Base-by-base conservation (phyloP, 1,140 invertebrate genomes). In the Drosophila bifasciata region DNA sequence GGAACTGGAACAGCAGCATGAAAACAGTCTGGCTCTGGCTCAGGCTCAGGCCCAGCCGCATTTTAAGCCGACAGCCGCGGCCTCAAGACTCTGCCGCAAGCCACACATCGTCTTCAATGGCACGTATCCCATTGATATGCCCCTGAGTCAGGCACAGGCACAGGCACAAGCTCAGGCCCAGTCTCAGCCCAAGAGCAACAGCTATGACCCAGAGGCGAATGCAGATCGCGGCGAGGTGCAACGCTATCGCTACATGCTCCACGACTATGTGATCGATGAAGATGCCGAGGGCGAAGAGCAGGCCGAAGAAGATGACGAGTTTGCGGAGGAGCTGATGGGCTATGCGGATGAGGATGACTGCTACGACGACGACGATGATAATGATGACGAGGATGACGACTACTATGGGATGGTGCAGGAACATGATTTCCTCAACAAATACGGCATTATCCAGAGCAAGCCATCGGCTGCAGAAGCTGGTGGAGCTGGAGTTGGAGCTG, bases 41-140 rank as follows among this genome's bases (percentile, higher is more conserved):
- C 43, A 51, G 52, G 40, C 62, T 0, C 43, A 51, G 32, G 51
- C 62, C n/a, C 61, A 40, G 41, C 36, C 50, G 8, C 32, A 41
- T 5, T 28, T 25, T 3, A 51, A 19, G n/a, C 3, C 32, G 1
- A 5, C 32, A 11, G 11, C 32, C 11, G 32, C 11, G 11, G 11
- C 32, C 32, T 13, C 32, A 5, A 36, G 32, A 11, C 55, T 56
- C 2, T 32, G 23, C 25, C 53, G 45, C 7, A 79, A 88, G 45
- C 69, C 83, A 3, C 83, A 91, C 25, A 91, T 91, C 41, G 93
- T 97, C 40, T 97, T 96, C 85, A 95, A 96, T 52, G 96, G 96
- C 32, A 97, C 96, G 5, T 97, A 94, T 92, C 95, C 95, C 2
- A 96, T 97, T 46, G 96, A 96, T 86, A 92, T 93, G 71, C 95